Evolutionary conservation across 2,113 vertebrate genomes (phyloP), one percentile per base, ranked within the genome.

Genomic region (Clarias macrocephalus): DNA sequence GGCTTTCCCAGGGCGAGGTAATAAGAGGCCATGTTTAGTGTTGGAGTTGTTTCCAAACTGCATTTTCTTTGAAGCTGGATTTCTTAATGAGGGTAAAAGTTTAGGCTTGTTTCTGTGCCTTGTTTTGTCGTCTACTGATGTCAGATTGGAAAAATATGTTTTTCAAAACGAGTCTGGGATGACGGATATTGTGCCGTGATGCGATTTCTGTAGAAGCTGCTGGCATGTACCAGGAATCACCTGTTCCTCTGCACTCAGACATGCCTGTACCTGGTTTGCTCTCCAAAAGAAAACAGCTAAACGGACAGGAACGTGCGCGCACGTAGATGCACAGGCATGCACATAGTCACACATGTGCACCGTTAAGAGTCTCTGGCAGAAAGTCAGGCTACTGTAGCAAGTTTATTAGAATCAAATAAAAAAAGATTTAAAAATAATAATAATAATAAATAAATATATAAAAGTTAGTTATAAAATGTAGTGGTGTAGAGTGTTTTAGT

Each of bases 201-300:
- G n/a, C 13, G 60, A 25, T 2, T 85, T 65, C 84, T 33, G 9
- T 77, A 48, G 62, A 86, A 57, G 62, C 23, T 12, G 30, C 1
- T 62, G 28, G 23, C 19, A 10, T 23, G 30, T 73, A 57, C 33
- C 54, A 63, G 54, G 56, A 80, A 54, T 73, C 76, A 72, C 37
- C 87, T 63, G 62, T 83, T 65, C 68, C 59, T 82, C 25, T 15
- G 52, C 33, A 60, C 28, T 56, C 30, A 57, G 60, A 72, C 56
- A 75, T 54, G 85, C 37, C 80, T 62, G 56, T 73, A 65, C 88
- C 88, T 76, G 72, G 19, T 54, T 66, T 28, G 15, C 28, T 59
- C 1, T 18, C 25, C 70, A 54, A 15, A 60, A 54, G 66, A 75
- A 72, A 33, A 72, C 23, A 60, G 56, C 33, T n/a, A 7, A 82